Base-by-base conservation (phyloP, 92 coral and sea anemone genomes). In the Epizoanthus rinbou region DNA sequence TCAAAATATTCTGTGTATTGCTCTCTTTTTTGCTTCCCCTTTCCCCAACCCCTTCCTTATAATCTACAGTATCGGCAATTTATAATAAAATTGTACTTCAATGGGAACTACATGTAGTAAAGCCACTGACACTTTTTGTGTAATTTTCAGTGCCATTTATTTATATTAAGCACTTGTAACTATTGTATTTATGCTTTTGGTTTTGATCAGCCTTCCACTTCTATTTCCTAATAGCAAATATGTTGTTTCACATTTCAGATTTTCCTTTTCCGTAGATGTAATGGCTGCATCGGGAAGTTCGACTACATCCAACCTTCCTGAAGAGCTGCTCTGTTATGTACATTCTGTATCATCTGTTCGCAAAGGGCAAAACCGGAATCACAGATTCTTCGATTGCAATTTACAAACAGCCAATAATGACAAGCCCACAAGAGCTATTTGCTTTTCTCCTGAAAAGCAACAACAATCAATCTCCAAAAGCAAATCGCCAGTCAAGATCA, bases 291-390 rank as follows among this genome's bases (percentile, higher is more conserved):
- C 33, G 2, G 67, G 28, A 7, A 62, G 28, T 21, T 13, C 67
- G 25, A 62, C 11, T 62, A 19, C 67, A 62, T 62, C 67, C 10
- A 62, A 62, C 23, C 14, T 22, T 70, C 4, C 24, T 19, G 53
- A 70, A 70, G 75, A 33, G 23, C 33, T 70, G 57, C 57, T 70
- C 21, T 70, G 75, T 70, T 70, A 31, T 50, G 75, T 70, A 9
- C 75, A 70, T 15, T 70, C 19, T 70, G 75, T 70, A 21, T 70
- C 75, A 18, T 54, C 54, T 70, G 75, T 70, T 31, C 75, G 50
- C 57, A 70, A 70, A 15, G 33, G 35, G 21, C 57, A 2, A 39
- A 37, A 70, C 54, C 52, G 47, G 16, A 39, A 31, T 8, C 75
- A 70, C 14, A 39, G 75, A 50, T 70, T 21, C 75, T 50, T 70